Base-by-base conservation (phyloP, 1,140 invertebrate species). In the Drosophila sturtevanti region DNA sequence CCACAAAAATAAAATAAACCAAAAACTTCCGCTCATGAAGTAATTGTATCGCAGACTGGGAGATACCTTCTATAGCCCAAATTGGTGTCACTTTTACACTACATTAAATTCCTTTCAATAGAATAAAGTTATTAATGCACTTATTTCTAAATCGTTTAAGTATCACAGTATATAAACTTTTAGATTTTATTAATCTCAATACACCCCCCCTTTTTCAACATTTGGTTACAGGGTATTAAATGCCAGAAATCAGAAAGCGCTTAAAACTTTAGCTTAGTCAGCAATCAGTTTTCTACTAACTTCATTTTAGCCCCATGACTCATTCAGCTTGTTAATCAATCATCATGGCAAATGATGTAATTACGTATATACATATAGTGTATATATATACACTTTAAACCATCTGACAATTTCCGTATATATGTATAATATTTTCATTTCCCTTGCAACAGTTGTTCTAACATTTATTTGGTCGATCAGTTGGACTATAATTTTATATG, bases 311-410 rank as follows among this genome's bases (percentile, higher is more conserved):
- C 12, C n/a, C 2, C 16, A 48, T 48, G 41, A 48, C 41, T 48
- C 41, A 48, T 48, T 7, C 16, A 48, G 41, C 41, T 48, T 48
- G 48, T 51, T 63, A 59, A 71, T 79, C 68, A 71, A 79, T 75
- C 44, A 70, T 63, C 54, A 18, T 38, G 6, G 44, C 16, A 38
- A 74, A 69, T 82, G 68, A 79, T 69, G 70, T 59, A 82, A 76
- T 63, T 63, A 63, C 68, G 55, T 34, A 44, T 2, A 41, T 41
- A 41, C 4, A 14, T 41, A 14, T 4, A 44, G 10, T 44, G 3
- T 7, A 16, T 6, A 31, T 31, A 31, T 44, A 16, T 44, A 34
- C 41, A 59, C 70, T 74, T 67, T 67, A 60, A 68, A 78, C 63
- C 68, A 68, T 51, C 56, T 31, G 24, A 68, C 38, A 14, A 44